phyloP scores from a whole-genome alignment of 2,888 invertebrate genomes.

The Volucella bombylans region DNA sequence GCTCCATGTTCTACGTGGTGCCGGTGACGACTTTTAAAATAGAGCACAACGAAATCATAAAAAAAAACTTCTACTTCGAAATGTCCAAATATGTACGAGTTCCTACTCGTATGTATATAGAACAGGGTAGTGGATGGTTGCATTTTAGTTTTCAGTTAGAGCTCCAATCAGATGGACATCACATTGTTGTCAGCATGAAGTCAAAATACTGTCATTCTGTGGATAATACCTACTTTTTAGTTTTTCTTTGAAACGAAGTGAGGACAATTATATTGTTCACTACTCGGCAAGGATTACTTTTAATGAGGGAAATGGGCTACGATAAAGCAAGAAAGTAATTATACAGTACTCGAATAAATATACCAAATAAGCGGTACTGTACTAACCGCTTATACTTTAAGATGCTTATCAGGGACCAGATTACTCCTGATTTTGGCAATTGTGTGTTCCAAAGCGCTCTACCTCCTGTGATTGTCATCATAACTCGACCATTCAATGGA shows the following conservation, averaged over 20 bases:
- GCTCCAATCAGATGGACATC: constrained; percentile 63
- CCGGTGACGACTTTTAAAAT: constrained; percentile 46
- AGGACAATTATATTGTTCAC: background rate
- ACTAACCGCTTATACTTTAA: no score
- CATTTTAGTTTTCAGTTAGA: constrained; percentile 38
- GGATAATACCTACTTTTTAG: constrained; percentile 53
- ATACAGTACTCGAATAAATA: no score
- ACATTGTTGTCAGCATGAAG: constrained; percentile 67
- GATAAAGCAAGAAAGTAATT: background rate
- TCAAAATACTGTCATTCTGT: constrained; percentile 64
- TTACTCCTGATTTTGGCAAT: no score
- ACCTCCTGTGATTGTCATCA: no score
- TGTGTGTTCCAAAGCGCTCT: no score
- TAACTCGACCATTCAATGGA: no score
- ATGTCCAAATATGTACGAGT: constrained; percentile 5
- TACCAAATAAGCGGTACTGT: no score
- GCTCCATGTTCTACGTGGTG: background rate
- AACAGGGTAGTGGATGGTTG: constrained; percentile 3
- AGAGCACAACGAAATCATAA: constrained; percentile 7
- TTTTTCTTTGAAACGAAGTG: constrained; percentile 26
- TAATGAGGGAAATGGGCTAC: background rate
- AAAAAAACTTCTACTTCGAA: background rate
- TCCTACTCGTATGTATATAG: constrained; percentile 27
- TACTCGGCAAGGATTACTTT: background rate
- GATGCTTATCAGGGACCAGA: no score